Base-by-base conservation (phyloP, 2,797 vertebrate genomes). In the Kryptopterus vitreolus region DNA sequence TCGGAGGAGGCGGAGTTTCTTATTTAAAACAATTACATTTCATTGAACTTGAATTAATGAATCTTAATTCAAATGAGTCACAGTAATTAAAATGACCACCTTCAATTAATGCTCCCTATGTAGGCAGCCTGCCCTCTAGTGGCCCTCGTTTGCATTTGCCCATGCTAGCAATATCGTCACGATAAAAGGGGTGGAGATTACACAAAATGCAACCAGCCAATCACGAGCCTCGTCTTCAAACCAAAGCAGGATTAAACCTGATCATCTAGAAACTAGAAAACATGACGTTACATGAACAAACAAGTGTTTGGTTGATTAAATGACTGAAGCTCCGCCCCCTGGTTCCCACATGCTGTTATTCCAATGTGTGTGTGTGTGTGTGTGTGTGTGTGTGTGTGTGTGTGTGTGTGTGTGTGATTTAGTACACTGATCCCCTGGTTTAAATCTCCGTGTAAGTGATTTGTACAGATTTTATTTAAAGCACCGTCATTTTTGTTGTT, bases 401-500 rank as follows among this genome's bases (percentile, higher is more conserved):
- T 52, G 50, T 52, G 50, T 52, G 50, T 13, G 50, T 15, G 50
- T 15, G 52, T 53, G 13, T 52, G 50, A 31, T 62, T 62, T 20
- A 62, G 61, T 35, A 8, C 18, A 33, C 22, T 46, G 65, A 43
- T 24, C n/a, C n/a, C 11, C 22, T 38, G 38, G 13, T 26, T 48
- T 70, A 50, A 18, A 18, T 50, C 2, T 7, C 18, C 22, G 48
- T 69, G 43, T 29, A 50, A 50, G 24, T 70, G 24, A 50, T 22
- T 3, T 72, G 69, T 72, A 72, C 69, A 72, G 29, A 55, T 6
- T 72, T 72, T 53, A 53, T 53, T 53, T 53, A 71, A 55, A 35
- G 26, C 1, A 10, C 18, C 26, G 2, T 15, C 24, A 20, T 38
- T 20, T 24, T 48, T 48, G n/a, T 26, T 50, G 38, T 24, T 69